These are phyloP conservation scores for Myotis pilosus DNA, from an alignment of 2,797 vertebrate genomes.

Conservation along the genomic window DNA sequence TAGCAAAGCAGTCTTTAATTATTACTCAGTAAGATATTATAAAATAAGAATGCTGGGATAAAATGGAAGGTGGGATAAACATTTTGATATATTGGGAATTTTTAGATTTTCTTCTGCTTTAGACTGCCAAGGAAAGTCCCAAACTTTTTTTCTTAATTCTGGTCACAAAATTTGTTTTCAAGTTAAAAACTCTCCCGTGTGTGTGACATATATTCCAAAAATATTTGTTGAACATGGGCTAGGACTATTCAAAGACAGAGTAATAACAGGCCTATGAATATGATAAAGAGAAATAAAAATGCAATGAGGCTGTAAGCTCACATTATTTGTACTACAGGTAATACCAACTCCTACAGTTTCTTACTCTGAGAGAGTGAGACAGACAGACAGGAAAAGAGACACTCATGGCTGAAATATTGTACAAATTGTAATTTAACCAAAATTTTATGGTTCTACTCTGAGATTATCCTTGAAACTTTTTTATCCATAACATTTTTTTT, in stretches of 20 bases:
- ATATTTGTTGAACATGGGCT: background rate
- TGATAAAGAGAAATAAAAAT: background rate
- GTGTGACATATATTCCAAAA: background rate
- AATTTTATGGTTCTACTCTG: slow-evolving; percentile 43
- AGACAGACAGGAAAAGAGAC: background rate
- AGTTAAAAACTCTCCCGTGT: background rate
- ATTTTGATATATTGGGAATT: slow-evolving; percentile 36
- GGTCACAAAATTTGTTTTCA: background rate
- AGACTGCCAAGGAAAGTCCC: background rate
- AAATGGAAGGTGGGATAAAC: background rate
- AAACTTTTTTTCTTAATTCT: background rate
- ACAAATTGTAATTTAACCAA: slow-evolving; percentile 31
- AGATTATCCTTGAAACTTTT: slow-evolving; percentile 37
- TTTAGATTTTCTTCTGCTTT: slow-evolving; percentile 69
- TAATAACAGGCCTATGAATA: background rate
- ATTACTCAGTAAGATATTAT: slow-evolving; percentile 57
- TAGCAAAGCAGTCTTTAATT: slow-evolving; percentile 59
- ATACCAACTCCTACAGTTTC: background rate
- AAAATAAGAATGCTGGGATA: slow-evolving; percentile 19
- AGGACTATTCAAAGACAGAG: background rate
- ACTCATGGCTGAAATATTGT: background rate
- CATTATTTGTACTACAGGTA: background rate
- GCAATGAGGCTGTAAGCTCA: background rate
- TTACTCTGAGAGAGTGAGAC: background rate
- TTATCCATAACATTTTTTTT: slow-evolving; percentile 43